These are phyloP conservation scores for Diarsia rubi DNA, from an alignment of 2,888 invertebrate species.

Conservation along the genomic window DNA sequence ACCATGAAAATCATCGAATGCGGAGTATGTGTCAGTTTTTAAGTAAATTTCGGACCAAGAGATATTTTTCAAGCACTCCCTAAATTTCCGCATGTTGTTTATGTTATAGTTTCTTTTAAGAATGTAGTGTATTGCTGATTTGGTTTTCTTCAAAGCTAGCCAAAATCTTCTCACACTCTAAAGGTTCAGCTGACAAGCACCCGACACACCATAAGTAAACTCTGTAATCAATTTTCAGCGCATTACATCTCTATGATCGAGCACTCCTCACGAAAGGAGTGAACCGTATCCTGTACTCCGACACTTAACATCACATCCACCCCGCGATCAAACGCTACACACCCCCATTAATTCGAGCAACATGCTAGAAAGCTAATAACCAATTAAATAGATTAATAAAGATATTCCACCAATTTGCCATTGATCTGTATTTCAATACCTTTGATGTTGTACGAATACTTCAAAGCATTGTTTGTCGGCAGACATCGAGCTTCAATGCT, in stretches of 20 bases:
- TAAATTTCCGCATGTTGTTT: too few relatives aligned
- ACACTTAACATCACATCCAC: slow-evolving; percentile 59
- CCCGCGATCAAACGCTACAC: slow-evolving; percentile 82
- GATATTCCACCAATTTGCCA: slow-evolving; percentile 86
- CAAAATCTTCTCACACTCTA: neutral
- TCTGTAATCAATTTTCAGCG: slow-evolving; percentile 47
- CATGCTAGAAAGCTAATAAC: slow-evolving; percentile 85
- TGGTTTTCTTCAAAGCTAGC: neutral
- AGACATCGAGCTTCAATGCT: slow-evolving; percentile 76
- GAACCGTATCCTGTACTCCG: slow-evolving; percentile 55
- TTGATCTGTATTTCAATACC: slow-evolving; percentile 79
- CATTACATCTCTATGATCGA: slow-evolving; percentile 68
- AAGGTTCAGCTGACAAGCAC: neutral
- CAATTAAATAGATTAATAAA: slow-evolving; percentile 90
- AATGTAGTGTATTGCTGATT: too few relatives aligned
- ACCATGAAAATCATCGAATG: too few relatives aligned
- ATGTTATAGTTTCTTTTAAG: too few relatives aligned
- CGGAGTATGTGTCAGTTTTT: too few relatives aligned
- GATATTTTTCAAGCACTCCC: too few relatives aligned
- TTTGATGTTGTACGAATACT: slow-evolving; percentile 84
- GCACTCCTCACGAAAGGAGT: slow-evolving; percentile 56
- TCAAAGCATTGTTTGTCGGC: slow-evolving; percentile 84
- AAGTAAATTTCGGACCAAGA: too few relatives aligned
- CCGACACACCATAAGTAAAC: slow-evolving; percentile 13
- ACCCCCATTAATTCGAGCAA: slow-evolving; percentile 84